Evolutionary conservation across 1,140 invertebrate species (phyloP).

Genomic region (Heliconius melpomene): DNA sequence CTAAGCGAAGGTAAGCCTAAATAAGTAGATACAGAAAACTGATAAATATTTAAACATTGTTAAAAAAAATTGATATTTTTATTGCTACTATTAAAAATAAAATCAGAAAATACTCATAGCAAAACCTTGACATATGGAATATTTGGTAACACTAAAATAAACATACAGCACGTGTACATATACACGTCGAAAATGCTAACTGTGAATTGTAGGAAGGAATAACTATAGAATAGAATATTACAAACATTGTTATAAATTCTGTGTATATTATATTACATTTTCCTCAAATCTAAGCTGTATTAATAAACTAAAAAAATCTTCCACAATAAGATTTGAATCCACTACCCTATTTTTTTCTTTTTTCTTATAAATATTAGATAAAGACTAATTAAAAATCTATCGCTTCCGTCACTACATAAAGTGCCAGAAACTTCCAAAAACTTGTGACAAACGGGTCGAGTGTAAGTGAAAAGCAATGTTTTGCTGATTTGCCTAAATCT

Average conservation of each 20-base stretch:
- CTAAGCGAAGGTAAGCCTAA: no score
- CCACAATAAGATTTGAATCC: not conserved
- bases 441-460: conserved; percentile 64
- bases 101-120: no score
- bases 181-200: not conserved
- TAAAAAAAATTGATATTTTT: no score
- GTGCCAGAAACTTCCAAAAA: conserved; percentile 47
- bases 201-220: not conserved
- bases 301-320: no score
- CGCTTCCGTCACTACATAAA: conserved; percentile 2
- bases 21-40: no score
- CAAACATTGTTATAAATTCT: no score
- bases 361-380: not conserved
- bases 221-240: no score
- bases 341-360: not conserved
- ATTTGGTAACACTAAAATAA: not conserved
- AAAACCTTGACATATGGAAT: not conserved
- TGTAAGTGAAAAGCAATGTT: conserved; percentile 75
- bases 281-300: no score
- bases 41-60: no score
- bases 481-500: conserved; percentile 74
- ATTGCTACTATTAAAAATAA: no score
- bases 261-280: no score
- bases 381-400: not conserved
- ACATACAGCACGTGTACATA: not conserved